Base-by-base conservation (phyloP, 1,140 invertebrate genomes). In the Zaprionus taronus region DNA sequence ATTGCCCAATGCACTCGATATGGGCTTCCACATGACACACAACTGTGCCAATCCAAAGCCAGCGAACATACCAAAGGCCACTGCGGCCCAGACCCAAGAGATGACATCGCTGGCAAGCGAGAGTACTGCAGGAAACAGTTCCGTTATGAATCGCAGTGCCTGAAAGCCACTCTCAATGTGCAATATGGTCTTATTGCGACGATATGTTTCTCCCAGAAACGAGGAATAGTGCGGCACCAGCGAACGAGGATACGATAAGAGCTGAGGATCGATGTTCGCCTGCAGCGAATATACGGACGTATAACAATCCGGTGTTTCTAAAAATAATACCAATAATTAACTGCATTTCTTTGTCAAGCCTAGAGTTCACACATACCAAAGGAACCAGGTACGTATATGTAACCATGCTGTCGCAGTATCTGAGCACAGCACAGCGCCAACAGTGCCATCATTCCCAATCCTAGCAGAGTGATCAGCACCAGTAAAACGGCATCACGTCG, bases 21-120 rank as follows among this genome's bases (percentile, higher is more conserved):
- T 92, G 12, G 92, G 92, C 36, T 93, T 93, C 93, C 86, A 95
- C 93, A 93, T 94, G 20, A 93, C 94, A 56, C 94, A 92, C 94
- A 97, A 96, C 87, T 98, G 97, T 3, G 96, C 96, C 24, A 98
- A 94, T 0, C 97, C 97, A 86, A 98, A 98, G 62, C 97, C 93
- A 61, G 98, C 96, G 58, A 98, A 94, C 56, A 96, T 95, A 79
- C 97, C 96, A 93, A 98, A 98, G 81, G 97, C 97, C 15, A 98
- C 94, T 9, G 97, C 95, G 0, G 96, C 96, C 97, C 97, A 98
- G 96, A 94, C 87, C 95, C 94, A 70, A 77, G 93, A 92, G 17
- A 93, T 62, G 31, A 49, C 58, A 31, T 81, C 63, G 82, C 81
- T 94, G 14, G 96, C 93, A 20, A 96, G 93, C 1, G 97, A 96